Conservation (phyloP, 2,888 invertebrate genomes). For the Aporophyla lueneburgensis region DNA sequence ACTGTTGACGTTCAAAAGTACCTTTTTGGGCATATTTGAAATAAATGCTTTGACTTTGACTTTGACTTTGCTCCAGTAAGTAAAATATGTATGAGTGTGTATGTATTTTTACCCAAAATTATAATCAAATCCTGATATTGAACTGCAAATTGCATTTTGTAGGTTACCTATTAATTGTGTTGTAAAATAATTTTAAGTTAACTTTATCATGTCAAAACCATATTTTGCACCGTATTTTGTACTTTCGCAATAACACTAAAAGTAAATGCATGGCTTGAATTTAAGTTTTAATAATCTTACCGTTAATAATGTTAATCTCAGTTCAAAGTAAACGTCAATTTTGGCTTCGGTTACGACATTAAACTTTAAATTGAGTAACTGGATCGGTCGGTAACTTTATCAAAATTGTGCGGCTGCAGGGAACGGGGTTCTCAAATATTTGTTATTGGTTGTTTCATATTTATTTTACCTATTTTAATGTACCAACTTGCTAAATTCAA, state of each 20-base stretch:
- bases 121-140: neutral
- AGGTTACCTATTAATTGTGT: neutral
- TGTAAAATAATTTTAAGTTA: too few relatives aligned
- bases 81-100: too few relatives aligned
- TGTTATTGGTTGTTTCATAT: neutral
- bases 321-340: slow-evolving; percentile 42
- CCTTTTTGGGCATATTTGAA: too few relatives aligned
- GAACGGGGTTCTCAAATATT: neutral
- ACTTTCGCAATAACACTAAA: neutral
- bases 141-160: neutral
- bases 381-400: slow-evolving; percentile 37
- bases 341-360: slow-evolving; percentile 32
- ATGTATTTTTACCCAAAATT: too few relatives aligned
- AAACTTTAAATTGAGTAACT: slow-evolving; percentile 47
- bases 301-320: slow-evolving; percentile 25
- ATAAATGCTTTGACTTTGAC: too few relatives aligned
- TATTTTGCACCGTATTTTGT: too few relatives aligned
- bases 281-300: slow-evolving; percentile 30
- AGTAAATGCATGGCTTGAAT: neutral
- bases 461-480: neutral
- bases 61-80: too few relatives aligned
- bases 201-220: neutral
- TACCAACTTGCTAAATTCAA: neutral
- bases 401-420: slow-evolving; percentile 20
- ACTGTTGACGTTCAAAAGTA: too few relatives aligned